Conservation (phyloP, 2,888 invertebrate species). For the Digitonthophagus gazella region DNA sequence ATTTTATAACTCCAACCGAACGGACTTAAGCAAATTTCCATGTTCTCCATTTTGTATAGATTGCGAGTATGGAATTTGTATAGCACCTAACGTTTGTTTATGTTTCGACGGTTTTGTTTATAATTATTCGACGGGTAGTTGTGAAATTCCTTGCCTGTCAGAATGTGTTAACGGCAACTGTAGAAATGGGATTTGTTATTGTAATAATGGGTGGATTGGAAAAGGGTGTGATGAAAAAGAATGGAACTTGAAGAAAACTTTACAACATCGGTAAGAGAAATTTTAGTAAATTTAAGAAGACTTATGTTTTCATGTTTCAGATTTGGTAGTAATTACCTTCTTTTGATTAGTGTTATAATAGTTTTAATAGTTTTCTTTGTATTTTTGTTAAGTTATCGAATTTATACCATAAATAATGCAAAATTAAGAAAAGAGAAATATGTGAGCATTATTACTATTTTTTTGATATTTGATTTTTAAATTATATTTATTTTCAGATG, state of each 20-base stretch:
- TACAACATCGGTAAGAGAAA: neutral
- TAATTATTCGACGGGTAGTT: conserved; percentile 26
- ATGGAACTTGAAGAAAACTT: neutral
- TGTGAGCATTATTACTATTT: neutral
- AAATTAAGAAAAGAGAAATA: neutral
- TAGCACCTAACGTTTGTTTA: conserved; percentile 33
- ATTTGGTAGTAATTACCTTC: neutral
- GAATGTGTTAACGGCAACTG: conserved; percentile 43
- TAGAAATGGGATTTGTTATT: conserved; percentile 30
- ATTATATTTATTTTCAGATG: too few relatives aligned
- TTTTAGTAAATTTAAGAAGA: neutral
- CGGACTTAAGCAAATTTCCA: neutral
- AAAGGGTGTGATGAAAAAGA: conserved; percentile 28
- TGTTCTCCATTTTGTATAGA: conserved; percentile 33
- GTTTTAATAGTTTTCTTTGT: neutral
- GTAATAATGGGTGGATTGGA: conserved; percentile 29
- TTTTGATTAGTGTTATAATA: neutral
- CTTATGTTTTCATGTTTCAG: neutral
- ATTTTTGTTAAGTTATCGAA: neutral
- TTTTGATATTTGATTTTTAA: too few relatives aligned
- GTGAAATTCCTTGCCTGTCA: conserved; percentile 35
- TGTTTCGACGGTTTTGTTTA: conserved; percentile 36
- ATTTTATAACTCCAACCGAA: conserved; percentile 34
- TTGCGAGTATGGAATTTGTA: conserved; percentile 35
- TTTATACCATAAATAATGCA: neutral